Base-by-base conservation (phyloP, 2,888 invertebrate species). In the Cantharis flavilabris region DNA sequence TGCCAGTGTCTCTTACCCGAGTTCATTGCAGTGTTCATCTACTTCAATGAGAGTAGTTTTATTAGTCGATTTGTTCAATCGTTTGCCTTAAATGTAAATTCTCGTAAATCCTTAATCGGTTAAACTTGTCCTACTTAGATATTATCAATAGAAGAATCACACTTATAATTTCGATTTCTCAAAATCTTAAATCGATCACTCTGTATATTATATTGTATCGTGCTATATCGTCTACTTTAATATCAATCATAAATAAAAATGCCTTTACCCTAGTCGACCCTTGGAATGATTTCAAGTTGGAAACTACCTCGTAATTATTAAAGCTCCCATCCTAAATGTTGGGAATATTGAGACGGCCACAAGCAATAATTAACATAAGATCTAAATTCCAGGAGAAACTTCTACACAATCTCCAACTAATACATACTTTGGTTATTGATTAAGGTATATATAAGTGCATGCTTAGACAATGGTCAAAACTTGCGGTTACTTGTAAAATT, bases 281-380 rank as follows among this genome's bases (percentile, higher is more conserved):
- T 78, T 74, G 76, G 76, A 79, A 77, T 80, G 79, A 80, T 80
- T 80, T 79, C 82, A 82, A 85, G 83, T 84, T 85, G 83, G 82
- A 83, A 86, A 86, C 85, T 86, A 85, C 85, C 75, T 84, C 82
- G 82, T 84, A 84, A 86, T 85, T 85, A 85, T 84, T 82, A 84
- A 82, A 83, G 84, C 83, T 81, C 82, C 81, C 81, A 76, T 77
- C 80, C 81, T 80, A 83, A 84, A 85, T 85, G 86, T 86, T 86
- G 86, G 85, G 87, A 86, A 87, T 86, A 86, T 86, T 85, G 86
- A 86, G 85, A 86, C 84, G 83, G 84, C 86, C 87, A 84, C 86
- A 84, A 85, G 86, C 86, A 84, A 86, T 86, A 86, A 86, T 87
- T 86, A 87, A 85, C 87, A 86, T 87, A 86, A 87, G 86, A 85